These are phyloP conservation scores for Pyrochroa serraticornis DNA, from an alignment of 2,888 invertebrate genomes.

Conservation along the genomic window DNA sequence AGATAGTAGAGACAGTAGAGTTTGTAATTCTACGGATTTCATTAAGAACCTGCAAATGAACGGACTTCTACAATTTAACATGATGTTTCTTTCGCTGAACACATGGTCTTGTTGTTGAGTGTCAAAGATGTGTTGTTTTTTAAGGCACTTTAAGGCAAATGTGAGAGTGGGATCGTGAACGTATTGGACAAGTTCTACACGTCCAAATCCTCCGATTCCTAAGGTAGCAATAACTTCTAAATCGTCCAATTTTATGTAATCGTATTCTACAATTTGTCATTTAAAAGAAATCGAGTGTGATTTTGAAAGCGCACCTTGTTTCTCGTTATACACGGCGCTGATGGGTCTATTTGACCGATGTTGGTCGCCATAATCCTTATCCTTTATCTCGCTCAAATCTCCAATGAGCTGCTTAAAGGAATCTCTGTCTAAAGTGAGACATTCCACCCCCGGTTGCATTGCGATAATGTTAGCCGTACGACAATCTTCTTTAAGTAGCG, in stretches of 20 bases:
- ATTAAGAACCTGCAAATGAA: conserved; percentile 71
- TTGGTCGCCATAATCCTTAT: conserved; percentile 76
- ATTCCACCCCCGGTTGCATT: conserved; percentile 66
- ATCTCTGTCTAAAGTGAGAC: conserved; percentile 70
- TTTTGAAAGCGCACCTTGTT: background rate
- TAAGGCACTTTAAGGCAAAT: conserved; percentile 74
- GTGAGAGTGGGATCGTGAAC: conserved; percentile 58
- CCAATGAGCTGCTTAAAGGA: conserved; percentile 78
- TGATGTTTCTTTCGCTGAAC: conserved; percentile 71
- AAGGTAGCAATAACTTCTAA: conserved; percentile 70
- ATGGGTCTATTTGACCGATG: conserved; percentile 59
- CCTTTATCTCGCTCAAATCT: conserved; percentile 74
- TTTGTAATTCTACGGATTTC: background rate
- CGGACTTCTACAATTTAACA: conserved; percentile 71
- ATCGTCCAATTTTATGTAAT: conserved; percentile 61
- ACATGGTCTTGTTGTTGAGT: conserved; percentile 77
- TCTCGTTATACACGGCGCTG: conserved; percentile 50
- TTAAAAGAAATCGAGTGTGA: background rate
- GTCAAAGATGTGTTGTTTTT: conserved; percentile 75
- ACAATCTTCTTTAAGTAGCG: conserved; percentile 68
- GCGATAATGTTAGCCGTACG: conserved; percentile 74
- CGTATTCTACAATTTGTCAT: conserved; percentile 50
- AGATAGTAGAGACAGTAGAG: no score
- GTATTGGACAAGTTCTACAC: conserved; percentile 67
- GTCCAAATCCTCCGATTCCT: conserved; percentile 76